Evolutionary conservation across 1,140 invertebrate species (phyloP), one percentile per base, ranked within the genome.

Genomic region (Homarus americanus): DNA sequence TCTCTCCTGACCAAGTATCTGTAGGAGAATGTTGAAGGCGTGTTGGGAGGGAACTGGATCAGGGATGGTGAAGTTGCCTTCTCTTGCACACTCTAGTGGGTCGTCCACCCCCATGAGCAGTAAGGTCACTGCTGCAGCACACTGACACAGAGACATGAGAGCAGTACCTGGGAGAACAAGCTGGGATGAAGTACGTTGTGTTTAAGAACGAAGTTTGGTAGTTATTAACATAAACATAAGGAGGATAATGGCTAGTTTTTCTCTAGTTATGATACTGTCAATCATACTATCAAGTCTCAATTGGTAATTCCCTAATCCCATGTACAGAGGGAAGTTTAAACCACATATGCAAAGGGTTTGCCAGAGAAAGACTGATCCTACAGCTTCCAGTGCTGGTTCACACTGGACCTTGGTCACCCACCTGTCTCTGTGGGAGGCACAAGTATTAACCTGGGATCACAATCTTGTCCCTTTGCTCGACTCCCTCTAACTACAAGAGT

Each of bases 121-220:
- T 79, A 96, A 95, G 0, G 97, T 93, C 0, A 96, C 97, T 53
- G 95, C 95, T n/a, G 96, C 94, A 15, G 97, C 97, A 93, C 97
- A 97, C 93, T 96, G 96, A 93, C 97, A 98, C 1, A 98, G 94
- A 0, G 97, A 97, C n/a, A 95, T 96, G 17, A 87, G 63, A 20
- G 63, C 24, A 17, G 44, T 44, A 63, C 53, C 87, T 90, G 72
- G n/a, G n/a, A n/a, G n/a, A n/a, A n/a, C n/a, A n/a, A n/a, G n/a
- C n/a, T n/a, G n/a, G n/a, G n/a, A n/a, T n/a, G n/a, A n/a, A n/a
- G n/a, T n/a, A n/a, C n/a, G n/a, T n/a, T n/a, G n/a, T n/a, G n/a
- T n/a, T n/a, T n/a, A n/a, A n/a, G n/a, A n/a, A n/a, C n/a, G n/a
- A n/a, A n/a, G n/a, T n/a, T n/a, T n/a, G n/a, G n/a, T n/a, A n/a